phyloP scores from a whole-genome alignment of 1,140 invertebrate species.

The Achatina immaculata region DNA sequence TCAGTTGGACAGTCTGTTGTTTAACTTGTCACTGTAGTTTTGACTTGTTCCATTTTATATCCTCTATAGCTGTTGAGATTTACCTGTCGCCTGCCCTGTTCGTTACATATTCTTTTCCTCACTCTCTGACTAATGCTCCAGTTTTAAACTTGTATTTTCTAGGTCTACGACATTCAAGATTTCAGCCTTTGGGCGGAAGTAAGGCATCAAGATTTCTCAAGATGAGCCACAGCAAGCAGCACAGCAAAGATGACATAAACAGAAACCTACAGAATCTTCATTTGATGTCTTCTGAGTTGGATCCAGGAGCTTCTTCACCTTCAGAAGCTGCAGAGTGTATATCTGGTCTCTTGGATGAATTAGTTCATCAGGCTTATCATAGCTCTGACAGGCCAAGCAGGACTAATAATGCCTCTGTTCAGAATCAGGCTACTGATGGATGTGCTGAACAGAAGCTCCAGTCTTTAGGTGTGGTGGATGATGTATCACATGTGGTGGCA shows the following conservation, averaged over 20 bases:
- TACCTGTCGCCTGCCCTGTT: not conserved
- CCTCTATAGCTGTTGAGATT: not conserved
- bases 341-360: not conserved
- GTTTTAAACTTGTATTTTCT: not conserved
- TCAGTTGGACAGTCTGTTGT: not conserved
- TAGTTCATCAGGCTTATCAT: not conserved
- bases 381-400: not conserved
- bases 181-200: not conserved
- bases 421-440: no score
- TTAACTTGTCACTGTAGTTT: not conserved
- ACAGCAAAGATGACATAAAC: not conserved
- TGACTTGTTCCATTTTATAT: no score
- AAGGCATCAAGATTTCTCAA: conserved; percentile 15
- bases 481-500: no score
- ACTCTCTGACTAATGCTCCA: not conserved
- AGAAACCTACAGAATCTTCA: not conserved
- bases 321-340: not conserved
- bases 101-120: no score
- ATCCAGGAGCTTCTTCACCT: not conserved
- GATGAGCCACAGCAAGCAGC: conserved; percentile 25
- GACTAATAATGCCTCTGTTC: no score
- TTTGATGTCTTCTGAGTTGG: not conserved
- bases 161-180: conserved; percentile 25
- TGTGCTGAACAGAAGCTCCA: no score
- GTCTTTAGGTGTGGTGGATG: no score